Conservation (phyloP, 2,888 invertebrate genomes). For the Euplexia lucipara region DNA sequence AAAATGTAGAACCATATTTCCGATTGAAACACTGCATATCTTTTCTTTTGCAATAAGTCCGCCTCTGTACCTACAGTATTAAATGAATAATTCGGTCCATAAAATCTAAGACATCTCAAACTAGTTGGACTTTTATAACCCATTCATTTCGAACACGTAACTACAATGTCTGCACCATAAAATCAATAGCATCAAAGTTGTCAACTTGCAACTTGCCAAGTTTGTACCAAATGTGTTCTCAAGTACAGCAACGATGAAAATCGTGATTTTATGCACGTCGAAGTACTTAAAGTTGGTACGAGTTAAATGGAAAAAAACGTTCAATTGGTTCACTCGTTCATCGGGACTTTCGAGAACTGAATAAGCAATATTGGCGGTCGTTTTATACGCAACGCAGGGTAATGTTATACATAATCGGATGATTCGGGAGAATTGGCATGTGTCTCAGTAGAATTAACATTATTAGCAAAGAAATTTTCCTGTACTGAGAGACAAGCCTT, state of each 20-base stretch:
- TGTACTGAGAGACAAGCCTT: too few species aligned
- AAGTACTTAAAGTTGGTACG: conserved; percentile 2
- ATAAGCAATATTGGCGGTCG: conserved; percentile 7
- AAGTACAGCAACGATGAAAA: conserved; percentile 2
- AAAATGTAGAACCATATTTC: too few species aligned
- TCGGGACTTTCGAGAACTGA: conserved; percentile 10
- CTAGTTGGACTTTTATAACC: too few species aligned
- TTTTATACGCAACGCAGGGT: not conserved
- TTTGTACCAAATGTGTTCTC: not conserved
- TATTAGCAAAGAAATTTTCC: too few species aligned
- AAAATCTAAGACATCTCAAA: not conserved
- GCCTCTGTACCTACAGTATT: too few species aligned
- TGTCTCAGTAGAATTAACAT: too few species aligned
- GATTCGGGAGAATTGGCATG: too few species aligned
- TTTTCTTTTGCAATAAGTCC: too few species aligned
- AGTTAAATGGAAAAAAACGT: conserved; percentile 22
- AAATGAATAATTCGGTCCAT: not conserved
- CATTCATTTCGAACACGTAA: not conserved
- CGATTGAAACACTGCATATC: too few species aligned
- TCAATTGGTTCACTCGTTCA: not conserved
- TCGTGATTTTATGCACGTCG: conserved; percentile 12
- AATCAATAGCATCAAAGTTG: conserved; percentile 2
- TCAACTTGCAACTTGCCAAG: conserved; percentile 5
- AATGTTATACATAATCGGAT: too few species aligned
- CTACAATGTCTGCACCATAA: conserved; percentile 8